phyloP scores from a whole-genome alignment of 2,888 invertebrate species.

The Acheta domesticus region DNA sequence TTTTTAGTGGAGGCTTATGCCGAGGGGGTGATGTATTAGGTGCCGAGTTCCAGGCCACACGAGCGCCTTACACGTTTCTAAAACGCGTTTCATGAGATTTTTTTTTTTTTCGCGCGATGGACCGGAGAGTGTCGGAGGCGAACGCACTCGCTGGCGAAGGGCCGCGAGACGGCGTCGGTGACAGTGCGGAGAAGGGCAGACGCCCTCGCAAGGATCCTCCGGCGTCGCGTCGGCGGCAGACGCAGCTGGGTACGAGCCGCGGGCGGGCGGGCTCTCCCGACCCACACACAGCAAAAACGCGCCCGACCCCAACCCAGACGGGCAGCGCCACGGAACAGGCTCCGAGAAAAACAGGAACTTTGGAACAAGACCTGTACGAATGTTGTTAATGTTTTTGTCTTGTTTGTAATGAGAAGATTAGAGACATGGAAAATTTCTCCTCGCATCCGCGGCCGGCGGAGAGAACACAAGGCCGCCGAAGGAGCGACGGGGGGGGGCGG shows the following conservation, averaged over 20 bases:
- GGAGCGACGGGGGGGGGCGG: not conserved
- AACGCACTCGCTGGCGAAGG: not conserved
- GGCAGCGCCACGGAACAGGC: not conserved
- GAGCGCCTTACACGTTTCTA: not conserved
- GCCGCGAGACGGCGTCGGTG: not conserved
- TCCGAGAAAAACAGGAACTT: not conserved
- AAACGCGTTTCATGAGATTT: not conserved
- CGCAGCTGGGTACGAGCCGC: not conserved
- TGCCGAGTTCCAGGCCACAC: too few relatives aligned
- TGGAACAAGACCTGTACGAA: not conserved
- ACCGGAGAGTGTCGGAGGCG: too few relatives aligned
- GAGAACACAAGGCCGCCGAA: not conserved
- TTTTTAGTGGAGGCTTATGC: not conserved
- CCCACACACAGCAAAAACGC: not conserved
- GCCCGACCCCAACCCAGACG: not conserved
- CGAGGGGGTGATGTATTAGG: too few relatives aligned
- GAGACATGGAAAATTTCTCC: conserved; percentile 5
- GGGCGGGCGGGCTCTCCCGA: not conserved
- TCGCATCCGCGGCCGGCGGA: not conserved
- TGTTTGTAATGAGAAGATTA: not conserved
- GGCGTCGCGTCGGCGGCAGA: not conserved
- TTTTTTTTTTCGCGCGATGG: too few relatives aligned
- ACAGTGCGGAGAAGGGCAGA: not conserved
- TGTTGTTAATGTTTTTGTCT: not conserved
- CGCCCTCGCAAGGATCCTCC: too few relatives aligned